These are phyloP conservation scores for Chrysaora quinquecirrha DNA, from an alignment of 30 jellyfish, hydroid and myxozoan species.

Conservation along the genomic window DNA sequence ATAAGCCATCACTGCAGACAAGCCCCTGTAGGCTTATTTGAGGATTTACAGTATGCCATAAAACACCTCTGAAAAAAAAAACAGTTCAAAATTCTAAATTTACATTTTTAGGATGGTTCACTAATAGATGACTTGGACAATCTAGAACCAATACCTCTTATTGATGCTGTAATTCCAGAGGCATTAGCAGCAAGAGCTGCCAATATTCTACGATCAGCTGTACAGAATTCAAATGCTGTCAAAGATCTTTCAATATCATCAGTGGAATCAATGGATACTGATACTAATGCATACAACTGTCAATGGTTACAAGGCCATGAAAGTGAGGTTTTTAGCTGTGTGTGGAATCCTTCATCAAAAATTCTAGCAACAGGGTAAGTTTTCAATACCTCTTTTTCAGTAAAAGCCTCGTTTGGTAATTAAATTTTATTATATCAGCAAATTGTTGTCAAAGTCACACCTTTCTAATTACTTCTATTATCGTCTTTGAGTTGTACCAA, in stretches of 20 bases:
- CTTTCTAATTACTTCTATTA: no score
- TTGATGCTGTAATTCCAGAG: conserved; percentile 99
- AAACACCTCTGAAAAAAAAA: background rate
- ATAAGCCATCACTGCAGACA: no score
- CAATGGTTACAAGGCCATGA: conserved; percentile 84
- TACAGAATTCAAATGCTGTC: conserved; percentile 78
- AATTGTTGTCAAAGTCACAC: no score
- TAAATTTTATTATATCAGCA: no score
- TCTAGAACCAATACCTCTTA: conserved; percentile 89
- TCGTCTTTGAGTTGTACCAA: no score
- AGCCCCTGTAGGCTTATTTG: no score
- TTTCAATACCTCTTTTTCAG: no score
- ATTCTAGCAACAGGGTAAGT: conserved; percentile 92
- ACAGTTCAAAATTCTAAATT: conserved; percentile 10
- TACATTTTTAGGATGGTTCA: conserved; percentile 81
- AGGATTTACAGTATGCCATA: no score
- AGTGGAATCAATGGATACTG: conserved; percentile 34
- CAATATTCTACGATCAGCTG: conserved; percentile 78
- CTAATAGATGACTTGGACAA: conserved; percentile 86
- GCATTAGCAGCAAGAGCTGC: conserved; percentile 98
- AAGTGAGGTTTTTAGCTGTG: conserved; percentile 90
- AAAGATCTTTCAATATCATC: conserved; percentile 51
- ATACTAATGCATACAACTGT: conserved; percentile 36
- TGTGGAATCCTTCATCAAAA: conserved; percentile 92
- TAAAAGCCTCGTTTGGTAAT: no score